Evolutionary conservation across 92 coral and sea anemone genomes (phyloP), one percentile per base, ranked within the genome.

Genomic region (Isaurus tuberculatus): DNA sequence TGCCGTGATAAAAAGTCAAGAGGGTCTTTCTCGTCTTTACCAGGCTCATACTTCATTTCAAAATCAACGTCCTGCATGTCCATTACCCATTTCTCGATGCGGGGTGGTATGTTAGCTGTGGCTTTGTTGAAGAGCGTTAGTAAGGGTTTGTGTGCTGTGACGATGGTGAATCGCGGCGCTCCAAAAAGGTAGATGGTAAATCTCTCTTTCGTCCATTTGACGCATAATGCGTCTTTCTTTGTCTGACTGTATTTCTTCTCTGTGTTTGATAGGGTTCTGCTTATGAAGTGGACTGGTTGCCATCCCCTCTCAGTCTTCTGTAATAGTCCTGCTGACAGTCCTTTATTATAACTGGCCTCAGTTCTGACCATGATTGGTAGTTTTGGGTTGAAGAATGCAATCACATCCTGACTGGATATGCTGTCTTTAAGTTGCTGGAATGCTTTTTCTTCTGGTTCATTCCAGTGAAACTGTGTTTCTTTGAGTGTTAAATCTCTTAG

Each of bases 81-180:
- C 94, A 88, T 81, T 4, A 91, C 94, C 89, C 92, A 85, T 58
- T 86, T 91, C 58, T 89, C 89, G 2, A 92, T 89, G 30, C 91
- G 73, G 82, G 95, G 91, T n/a, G 95, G 91, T 30, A 92, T 69
- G 29, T 55, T 80, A 1, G 92, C 74, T 14, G 57, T 91, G 2
- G 83, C 86, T 40, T 89, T 86, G 73, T 92, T 92, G 79, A 92
- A 89, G 27, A 83, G 85, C 15, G 92, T 81, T 49, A 92, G 65
- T 28, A 89, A 69, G 58, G 89, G 92, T n/a, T 92, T 92, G 89
- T 92, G 95, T 74, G 92, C 89, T 58, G 95, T 92, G 16, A 86
- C 91, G 31, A 83, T 82, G 19, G 85, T 81, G 89, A 92, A 90
- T 72, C 87, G 80, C 30, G 89, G 91, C 44, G 95, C 92, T 64